Base-by-base conservation (phyloP, 2,888 invertebrate genomes). In the Papilio gigon region DNA sequence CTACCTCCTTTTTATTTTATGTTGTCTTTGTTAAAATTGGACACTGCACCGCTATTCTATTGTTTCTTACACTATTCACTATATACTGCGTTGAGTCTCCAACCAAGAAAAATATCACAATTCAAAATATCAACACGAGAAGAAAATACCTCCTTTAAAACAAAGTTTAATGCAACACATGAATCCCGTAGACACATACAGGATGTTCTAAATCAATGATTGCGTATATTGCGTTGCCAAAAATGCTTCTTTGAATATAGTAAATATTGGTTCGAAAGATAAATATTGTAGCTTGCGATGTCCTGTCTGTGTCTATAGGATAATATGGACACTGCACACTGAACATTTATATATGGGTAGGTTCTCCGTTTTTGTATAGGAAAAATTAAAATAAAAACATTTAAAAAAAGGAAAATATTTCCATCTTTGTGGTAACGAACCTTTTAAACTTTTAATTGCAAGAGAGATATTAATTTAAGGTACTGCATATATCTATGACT, bases 401-500 rank as follows among this genome's bases (percentile, higher is more conserved):
- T 30, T 8, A 9, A 35, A 14, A 47, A 44, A 20, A 8, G 9
- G 1, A 22, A 3, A 44, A 12, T 56, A 9, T 35, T 44, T 35
- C 33, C n/a, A 35, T 68, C 27, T 40, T 62, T 58, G 35, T 64
- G 50, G 37, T 37, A 47, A 25, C 44, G 35, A 78, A 86, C 84
- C 86, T 86, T 86, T 86, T 82, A 85, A 87, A 88, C 84, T 87
- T 87, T 88, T 88, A 86, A 88, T 86, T 89, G 90, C 90, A 90
- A 84, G 85, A 84, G 77, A 74, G 76, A 79, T 27, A 53, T 78
- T 76, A 74, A 65, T 70, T 73, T 75, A 77, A 79, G 78, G 76
- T 77, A 79, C 73, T 78, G 80, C 81, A 80, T 81, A 77, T 75
- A 77, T 80, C 70, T 65, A 63, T 72, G 74, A 75, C 74, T 71